These are phyloP conservation scores for Brachyopa scutellaris DNA, from an alignment of 2,888 invertebrate species.

Conservation along the genomic window DNA sequence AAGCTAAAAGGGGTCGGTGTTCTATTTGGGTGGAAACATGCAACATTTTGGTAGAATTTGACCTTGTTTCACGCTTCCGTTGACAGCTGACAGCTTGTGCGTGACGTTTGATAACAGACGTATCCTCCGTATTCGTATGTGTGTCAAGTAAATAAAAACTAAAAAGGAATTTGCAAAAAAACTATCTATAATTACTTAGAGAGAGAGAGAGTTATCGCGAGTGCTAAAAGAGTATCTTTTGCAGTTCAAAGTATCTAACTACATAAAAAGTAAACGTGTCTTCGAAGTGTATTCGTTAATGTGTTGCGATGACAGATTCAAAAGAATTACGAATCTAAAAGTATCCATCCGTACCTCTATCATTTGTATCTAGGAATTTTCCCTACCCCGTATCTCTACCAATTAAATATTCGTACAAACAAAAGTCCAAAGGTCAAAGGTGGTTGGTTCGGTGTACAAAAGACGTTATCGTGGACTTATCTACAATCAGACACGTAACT, in stretches of 20 bases:
- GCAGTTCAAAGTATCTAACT: not conserved
- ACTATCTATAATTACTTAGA: constrained; percentile 6
- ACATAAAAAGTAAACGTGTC: too few relatives aligned
- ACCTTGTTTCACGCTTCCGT: constrained; percentile 59
- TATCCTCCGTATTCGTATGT: not conserved
- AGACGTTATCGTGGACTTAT: constrained; percentile 4
- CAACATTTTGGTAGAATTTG: constrained; percentile 21
- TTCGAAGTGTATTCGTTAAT: too few relatives aligned
- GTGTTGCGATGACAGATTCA: not conserved
- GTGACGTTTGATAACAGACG: not conserved
- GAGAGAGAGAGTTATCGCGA: not conserved
- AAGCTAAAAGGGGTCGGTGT: not conserved
- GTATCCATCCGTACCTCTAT: too few relatives aligned
- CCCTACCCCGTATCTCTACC: too few relatives aligned
- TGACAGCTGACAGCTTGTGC: constrained; percentile 49
- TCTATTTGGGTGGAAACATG: not conserved
- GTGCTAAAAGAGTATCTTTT: constrained; percentile 5
- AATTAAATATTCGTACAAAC: too few relatives aligned
- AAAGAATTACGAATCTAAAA: not conserved
- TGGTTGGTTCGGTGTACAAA: not conserved
- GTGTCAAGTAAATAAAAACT: constrained; percentile 3
- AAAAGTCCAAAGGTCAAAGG: constrained; percentile 26
- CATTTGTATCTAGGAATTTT: constrained; percentile 22
- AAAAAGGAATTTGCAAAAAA: not conserved
- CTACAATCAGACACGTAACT: constrained; percentile 16